Base-by-base conservation (phyloP, 2,888 invertebrate genomes). In the Tipula helvola region DNA sequence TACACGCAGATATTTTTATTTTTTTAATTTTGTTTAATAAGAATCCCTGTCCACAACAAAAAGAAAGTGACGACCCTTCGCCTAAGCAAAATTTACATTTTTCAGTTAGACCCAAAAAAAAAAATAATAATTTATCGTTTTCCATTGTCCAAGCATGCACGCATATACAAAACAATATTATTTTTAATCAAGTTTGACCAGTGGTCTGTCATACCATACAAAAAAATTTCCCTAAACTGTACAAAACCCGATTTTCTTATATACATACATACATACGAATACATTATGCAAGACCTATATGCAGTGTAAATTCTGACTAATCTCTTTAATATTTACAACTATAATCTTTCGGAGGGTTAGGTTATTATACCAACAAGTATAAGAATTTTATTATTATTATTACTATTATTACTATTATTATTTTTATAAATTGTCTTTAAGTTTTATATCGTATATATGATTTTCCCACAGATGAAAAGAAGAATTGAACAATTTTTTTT, bases 131-230 rank as follows among this genome's bases (percentile, higher is more conserved):
- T 71, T 71, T 71, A 71, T 71, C 71, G 71, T 71, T 71, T 28
- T 71, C 71, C 28, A 71, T 71, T 71, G 71, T 71, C 71, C 28
- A 71, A n/a, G 10, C 71, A 28, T 10, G 10, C 71, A 28, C n/a
- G 2, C 71, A 71, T 28, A 8, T 16, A 71, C 28, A 28, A 71
- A 71, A 71, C 39, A 39, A 71, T 5, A 57, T 71, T 71, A 28
- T 13, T 86, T 86, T 42, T 44, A 85, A 52, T 87, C 87, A 84
- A 85, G 87, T 87, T 87, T 87, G 87, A 87, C 87, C 87, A 87
- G 87, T 87, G 87, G 87, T 87, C 87, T 87, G 87, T 86, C 8
- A 36, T 16, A 52, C 5, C 16, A 1, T 52, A 52, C n/a, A 5
- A 39, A 85, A 39, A 41, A 41, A 16, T 44, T 42, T 86, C 44